These are phyloP conservation scores for Argynnis bischoffii DNA, from an alignment of 2,888 invertebrate species.

Conservation along the genomic window DNA sequence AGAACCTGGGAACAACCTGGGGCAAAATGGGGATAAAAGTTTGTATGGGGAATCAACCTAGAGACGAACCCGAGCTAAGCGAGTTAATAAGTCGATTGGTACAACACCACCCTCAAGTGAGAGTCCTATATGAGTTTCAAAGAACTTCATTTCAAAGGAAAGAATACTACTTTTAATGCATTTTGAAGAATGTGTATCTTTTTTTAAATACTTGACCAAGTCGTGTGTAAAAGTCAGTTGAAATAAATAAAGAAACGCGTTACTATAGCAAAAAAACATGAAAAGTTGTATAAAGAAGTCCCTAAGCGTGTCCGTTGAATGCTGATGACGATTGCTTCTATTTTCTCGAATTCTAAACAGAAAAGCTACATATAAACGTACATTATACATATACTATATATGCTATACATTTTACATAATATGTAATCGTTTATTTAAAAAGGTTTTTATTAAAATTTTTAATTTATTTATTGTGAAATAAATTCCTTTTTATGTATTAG, in stretches of 20 bases:
- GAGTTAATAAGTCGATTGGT: no score
- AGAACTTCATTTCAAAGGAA: no score
- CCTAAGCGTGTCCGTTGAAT: constrained; percentile 7
- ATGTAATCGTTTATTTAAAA: background rate
- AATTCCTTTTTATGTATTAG: no score
- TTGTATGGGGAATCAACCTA: no score
- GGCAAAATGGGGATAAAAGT: no score
- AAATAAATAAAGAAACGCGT: background rate
- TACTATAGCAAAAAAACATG: background rate
- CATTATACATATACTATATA: background rate
- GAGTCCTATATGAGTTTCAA: no score
- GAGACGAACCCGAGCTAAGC: no score
- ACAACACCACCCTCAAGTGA: no score
- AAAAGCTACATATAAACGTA: background rate
- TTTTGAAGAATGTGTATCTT: background rate
- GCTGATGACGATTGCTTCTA: background rate
- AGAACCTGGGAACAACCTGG: no score
- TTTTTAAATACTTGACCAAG: background rate
- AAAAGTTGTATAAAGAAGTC: constrained; percentile 13
- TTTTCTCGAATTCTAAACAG: constrained; percentile 1
- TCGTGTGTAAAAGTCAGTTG: background rate
- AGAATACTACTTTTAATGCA: no score
- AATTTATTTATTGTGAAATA: no score
- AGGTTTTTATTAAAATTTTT: no score
- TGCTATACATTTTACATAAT: background rate